Percentiles rank a stretch among this genome's conserved stretches.
These are phyloP conservation scores for Scylla paramamosain DNA, from an alignment of 1,140 invertebrate genomes.

Conservation along the genomic window DNA sequence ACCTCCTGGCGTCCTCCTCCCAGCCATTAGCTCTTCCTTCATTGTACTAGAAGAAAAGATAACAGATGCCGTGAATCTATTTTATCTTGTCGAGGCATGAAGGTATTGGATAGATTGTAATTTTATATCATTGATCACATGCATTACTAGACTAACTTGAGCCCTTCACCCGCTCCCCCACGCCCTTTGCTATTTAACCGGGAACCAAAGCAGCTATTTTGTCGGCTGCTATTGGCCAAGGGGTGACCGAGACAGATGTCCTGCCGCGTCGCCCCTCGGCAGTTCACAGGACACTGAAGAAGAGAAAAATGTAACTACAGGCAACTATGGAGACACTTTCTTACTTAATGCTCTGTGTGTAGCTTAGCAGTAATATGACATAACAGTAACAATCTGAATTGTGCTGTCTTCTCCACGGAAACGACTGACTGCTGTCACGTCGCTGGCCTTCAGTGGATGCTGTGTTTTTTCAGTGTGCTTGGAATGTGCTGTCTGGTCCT, in stretches of 20 bases:
- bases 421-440: neutral
- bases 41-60: constrained; percentile 26
- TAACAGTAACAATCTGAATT: neutral
- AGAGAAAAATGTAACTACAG: neutral
- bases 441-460: neutral
- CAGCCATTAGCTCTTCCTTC: constrained; percentile 63
- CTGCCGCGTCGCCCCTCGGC: neutral
- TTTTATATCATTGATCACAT: constrained; percentile 57
- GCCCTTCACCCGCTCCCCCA: constrained; percentile 17
- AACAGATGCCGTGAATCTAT: constrained; percentile 44
- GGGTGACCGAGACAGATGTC: neutral
- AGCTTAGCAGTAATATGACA: constrained; percentile 22
- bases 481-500: neutral
- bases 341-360: constrained; percentile 4
- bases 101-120: constrained; percentile 57
- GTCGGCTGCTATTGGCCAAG: neutral
- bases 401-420: constrained; percentile 6
- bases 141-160: constrained; percentile 45
- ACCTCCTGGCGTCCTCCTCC: neutral
- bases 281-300: neutral
- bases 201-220: neutral
- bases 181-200: neutral
- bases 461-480: neutral
- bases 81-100: constrained; percentile 57
- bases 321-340: neutral